phyloP scores from a whole-genome alignment of 1,140 invertebrate species.

The Diplogasteroides magnus region DNA sequence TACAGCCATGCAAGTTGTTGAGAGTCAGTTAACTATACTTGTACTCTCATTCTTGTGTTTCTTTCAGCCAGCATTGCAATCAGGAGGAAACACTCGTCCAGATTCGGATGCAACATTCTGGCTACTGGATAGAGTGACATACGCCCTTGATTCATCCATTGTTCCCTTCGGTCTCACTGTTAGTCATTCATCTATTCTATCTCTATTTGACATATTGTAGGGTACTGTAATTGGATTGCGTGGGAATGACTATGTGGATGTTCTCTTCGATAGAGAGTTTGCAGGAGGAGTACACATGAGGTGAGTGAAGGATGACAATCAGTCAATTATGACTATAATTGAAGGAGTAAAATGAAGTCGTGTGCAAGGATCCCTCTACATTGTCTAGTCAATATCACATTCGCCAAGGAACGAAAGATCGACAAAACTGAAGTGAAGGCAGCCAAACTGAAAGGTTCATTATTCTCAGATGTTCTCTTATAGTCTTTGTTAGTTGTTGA shows the following conservation, averaged over 20 bases:
- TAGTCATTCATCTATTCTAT: neutral
- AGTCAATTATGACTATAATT: slow-evolving; percentile 8
- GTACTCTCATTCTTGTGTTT: slow-evolving; percentile 1
- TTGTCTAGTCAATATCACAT: slow-evolving; percentile 23
- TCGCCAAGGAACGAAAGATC: slow-evolving; percentile 13
- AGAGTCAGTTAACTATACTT: neutral
- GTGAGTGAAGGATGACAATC: slow-evolving; percentile 7
- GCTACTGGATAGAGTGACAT: slow-evolving; percentile 76
- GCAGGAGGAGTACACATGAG: slow-evolving; percentile 12
- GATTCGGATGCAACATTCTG: slow-evolving; percentile 66
- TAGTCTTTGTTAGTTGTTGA: neutral
- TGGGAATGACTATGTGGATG: slow-evolving; percentile 24
- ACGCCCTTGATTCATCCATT: neutral
- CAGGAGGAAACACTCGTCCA: slow-evolving; percentile 57
- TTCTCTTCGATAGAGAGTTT: slow-evolving; percentile 27
- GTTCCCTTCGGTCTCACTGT: neutral
- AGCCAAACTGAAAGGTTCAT: neutral
- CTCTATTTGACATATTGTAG: neutral
- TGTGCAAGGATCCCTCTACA: neutral
- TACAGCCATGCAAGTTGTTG: neutral
- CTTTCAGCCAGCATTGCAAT: neutral
- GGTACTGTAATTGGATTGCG: slow-evolving; percentile 27
- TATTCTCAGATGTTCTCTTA: slow-evolving; percentile 3
- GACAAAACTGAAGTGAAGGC: neutral
- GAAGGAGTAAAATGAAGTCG: slow-evolving; percentile 4